Percentiles rank a stretch among this genome's conserved stretches.
Conservation (phyloP, 1,140 invertebrate species). For the Gerris buenoi region DNA sequence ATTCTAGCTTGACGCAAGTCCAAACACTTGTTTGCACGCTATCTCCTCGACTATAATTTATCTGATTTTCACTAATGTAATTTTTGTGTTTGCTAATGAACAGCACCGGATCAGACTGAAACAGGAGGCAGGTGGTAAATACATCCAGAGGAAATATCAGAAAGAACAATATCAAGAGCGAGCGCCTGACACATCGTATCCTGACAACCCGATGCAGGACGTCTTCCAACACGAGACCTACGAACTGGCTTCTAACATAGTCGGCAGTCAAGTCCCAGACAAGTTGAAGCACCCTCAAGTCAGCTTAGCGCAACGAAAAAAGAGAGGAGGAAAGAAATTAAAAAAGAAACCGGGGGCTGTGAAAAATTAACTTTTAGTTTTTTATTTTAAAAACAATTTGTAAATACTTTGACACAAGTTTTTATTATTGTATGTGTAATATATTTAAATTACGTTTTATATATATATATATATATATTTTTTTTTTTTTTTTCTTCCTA, state of each 20-base stretch:
- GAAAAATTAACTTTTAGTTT: no score
- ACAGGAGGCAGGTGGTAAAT: conserved; percentile 55
- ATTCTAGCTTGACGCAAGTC: no score
- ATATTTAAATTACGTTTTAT: no score
- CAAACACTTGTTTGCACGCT: no score
- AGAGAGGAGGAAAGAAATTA: background rate
- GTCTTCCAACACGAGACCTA: conserved; percentile 32
- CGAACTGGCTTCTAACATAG: background rate
- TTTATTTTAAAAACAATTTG: no score
- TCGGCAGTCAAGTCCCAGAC: background rate
- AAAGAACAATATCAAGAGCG: conserved; percentile 55
- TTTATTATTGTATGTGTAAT: no score
- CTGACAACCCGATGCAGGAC: conserved; percentile 43
- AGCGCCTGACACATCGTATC: conserved; percentile 52
- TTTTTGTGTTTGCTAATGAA: conserved; percentile 1
- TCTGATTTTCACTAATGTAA: background rate
- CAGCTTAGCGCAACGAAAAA: background rate
- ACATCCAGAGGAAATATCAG: conserved; percentile 57
- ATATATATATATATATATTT: no score
- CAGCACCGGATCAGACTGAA: conserved; percentile 51
- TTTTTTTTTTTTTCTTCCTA: no score
- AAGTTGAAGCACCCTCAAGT: background rate
- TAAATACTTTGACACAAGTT: no score
- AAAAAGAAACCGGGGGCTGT: background rate
- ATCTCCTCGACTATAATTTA: no score